A percentile compares a stretch with the other conserved stretches of the same genome.
phyloP scores from a whole-genome alignment of 2,113 vertebrate genomes.

The Orthonyx spaldingii region DNA sequence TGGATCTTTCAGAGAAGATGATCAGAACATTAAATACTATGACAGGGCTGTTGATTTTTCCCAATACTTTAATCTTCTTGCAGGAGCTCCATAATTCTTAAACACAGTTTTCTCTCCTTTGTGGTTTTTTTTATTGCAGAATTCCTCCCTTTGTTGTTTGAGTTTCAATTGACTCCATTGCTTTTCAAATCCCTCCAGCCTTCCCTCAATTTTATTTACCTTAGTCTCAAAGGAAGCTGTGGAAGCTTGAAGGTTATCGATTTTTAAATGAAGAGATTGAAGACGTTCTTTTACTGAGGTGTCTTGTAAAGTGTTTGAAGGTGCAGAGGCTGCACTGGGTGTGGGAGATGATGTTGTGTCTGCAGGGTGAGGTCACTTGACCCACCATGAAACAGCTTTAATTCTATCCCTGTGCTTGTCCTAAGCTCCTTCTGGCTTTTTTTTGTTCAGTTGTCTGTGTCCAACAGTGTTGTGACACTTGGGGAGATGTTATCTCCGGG shows the following conservation, averaged over 20 bases:
- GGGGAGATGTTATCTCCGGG: rapidly evolving
- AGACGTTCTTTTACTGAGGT: conserved; percentile 20
- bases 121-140: conserved; percentile 20
- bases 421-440: not conserved
- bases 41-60: not conserved
- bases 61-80: conserved; percentile 1
- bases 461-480: not conserved
- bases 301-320: not conserved
- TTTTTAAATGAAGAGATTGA: conserved; percentile 64
- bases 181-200: conserved; percentile 45
- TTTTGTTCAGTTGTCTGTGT: not conserved
- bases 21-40: not conserved
- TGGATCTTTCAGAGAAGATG: not conserved
- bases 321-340: not conserved
- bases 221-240: conserved; percentile 47
- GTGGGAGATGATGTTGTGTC: not conserved
- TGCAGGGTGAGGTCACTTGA: not conserved
- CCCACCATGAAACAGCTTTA: not conserved
- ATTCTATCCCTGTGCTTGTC: not conserved
- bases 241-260: conserved; percentile 49
- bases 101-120: conserved; percentile 4
- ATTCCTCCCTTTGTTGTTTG: conserved; percentile 50
- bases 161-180: conserved; percentile 40
- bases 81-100: not conserved
- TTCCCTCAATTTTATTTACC: conserved; percentile 58